Percentiles rank a stretch among this genome's conserved stretches.
Conservation (phyloP, 2,113 vertebrate genomes). For the Otolemur garnettii region DNA sequence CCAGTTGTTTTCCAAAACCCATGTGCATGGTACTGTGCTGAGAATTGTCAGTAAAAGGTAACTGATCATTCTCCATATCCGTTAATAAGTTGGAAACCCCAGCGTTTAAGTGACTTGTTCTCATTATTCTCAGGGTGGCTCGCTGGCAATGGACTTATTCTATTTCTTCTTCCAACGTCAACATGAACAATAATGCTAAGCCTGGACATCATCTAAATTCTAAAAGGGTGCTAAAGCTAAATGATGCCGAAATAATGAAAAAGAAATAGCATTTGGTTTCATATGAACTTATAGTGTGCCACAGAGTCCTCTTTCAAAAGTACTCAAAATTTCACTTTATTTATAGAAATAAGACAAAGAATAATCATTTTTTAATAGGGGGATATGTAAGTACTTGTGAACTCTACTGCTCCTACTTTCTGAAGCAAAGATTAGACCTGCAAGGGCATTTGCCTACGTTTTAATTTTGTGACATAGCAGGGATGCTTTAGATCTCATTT, state of each 20-base stretch:
- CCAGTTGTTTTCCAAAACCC: slow-evolving; percentile 18
- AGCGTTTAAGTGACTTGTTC: neutral
- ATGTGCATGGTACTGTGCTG: neutral
- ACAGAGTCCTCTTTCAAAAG: neutral
- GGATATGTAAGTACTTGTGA: neutral
- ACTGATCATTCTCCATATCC: neutral
- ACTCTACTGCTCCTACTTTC: neutral
- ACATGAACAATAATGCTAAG: neutral
- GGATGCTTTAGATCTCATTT: neutral
- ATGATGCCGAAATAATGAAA: neutral
- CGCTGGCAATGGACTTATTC: neutral
- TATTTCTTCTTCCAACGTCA: neutral
- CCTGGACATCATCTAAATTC: neutral
- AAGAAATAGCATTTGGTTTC: neutral
- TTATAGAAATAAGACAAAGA: slow-evolving; percentile 24
- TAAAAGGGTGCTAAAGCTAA: neutral
- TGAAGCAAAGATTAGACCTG: neutral
- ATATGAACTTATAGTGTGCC: neutral
- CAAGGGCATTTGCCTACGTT: neutral
- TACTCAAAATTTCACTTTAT: neutral
- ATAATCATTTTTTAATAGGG: neutral
- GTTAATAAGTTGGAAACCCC: neutral
- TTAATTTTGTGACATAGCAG: neutral
- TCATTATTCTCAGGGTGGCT: neutral
- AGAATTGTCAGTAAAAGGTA: neutral